Conservation (phyloP, 2,113 vertebrate species). For the Caracal caracal region DNA sequence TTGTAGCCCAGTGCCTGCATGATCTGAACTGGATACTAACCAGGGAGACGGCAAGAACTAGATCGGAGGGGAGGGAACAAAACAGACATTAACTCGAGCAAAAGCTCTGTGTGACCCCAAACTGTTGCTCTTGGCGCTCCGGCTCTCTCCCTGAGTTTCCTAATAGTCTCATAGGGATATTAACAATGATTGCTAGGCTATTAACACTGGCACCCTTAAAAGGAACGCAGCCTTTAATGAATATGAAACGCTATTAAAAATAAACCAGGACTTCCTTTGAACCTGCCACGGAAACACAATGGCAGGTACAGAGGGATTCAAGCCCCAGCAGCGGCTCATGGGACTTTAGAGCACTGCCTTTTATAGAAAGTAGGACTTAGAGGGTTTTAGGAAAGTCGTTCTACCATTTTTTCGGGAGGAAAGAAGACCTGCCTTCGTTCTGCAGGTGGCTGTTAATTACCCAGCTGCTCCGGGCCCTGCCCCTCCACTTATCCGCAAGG, state of each 20-base stretch:
- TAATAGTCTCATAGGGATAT: not conserved
- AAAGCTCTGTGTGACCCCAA: not conserved
- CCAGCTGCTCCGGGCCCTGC: not conserved
- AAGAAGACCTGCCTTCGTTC: not conserved
- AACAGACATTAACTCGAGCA: not conserved
- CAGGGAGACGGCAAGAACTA: not conserved
- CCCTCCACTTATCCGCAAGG: not conserved
- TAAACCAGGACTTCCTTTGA: conserved; percentile 46
- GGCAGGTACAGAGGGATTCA: not conserved
- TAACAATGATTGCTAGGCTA: conserved; percentile 1
- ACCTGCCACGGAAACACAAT: conserved; percentile 16
- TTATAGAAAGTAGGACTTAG: not conserved
- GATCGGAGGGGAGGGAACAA: not conserved
- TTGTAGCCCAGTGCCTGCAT: not conserved
- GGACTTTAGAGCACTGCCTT: not conserved
- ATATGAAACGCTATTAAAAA: conserved; percentile 48
- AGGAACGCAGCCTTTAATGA: not conserved
- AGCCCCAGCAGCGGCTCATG: not conserved
- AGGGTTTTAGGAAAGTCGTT: not conserved
- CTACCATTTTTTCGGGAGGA: not conserved
- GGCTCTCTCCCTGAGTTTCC: not conserved
- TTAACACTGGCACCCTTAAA: not conserved
- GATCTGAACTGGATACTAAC: not conserved
- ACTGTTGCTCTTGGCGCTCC: not conserved
- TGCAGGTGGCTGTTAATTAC: not conserved